phyloP scores from a whole-genome alignment of 2,888 invertebrate species.

The Pristionchus mayeri region DNA sequence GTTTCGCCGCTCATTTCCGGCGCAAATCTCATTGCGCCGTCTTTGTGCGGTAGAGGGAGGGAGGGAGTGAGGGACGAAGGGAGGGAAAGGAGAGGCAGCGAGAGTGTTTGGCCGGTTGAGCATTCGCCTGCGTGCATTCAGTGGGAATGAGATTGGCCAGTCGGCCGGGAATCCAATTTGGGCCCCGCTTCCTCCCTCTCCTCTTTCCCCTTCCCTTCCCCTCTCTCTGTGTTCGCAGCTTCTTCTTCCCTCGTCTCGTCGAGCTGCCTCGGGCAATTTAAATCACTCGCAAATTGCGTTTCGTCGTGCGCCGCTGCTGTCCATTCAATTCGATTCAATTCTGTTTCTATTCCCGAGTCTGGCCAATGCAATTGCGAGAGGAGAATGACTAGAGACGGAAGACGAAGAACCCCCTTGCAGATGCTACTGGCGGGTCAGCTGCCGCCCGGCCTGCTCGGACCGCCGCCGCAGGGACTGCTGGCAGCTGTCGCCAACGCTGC shows the following conservation, averaged over 20 bases:
- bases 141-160: conserved; percentile 1
- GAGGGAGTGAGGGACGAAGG: too few relatives aligned
- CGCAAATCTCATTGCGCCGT: not conserved
- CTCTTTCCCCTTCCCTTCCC: not conserved
- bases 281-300: conserved; percentile 38
- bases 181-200: not conserved
- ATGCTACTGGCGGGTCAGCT: conserved; percentile 58
- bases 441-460: conserved; percentile 49
- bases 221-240: too few relatives aligned
- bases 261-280: not conserved
- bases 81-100: not conserved
- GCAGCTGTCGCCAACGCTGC: not conserved
- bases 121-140: not conserved
- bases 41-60: too few relatives aligned
- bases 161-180: conserved; percentile 31
- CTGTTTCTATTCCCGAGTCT: not conserved
- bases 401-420: conserved; percentile 44
- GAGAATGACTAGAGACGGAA: conserved; percentile 9
- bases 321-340: conserved; percentile 31
- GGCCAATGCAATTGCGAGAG: conserved; percentile 27
- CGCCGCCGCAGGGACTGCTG: not conserved
- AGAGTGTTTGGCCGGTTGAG: too few relatives aligned
- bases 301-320: not conserved
- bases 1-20: not conserved
- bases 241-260: too few relatives aligned